Base-by-base conservation (phyloP, 2,888 invertebrate genomes). In the Mystacides longicornis region DNA sequence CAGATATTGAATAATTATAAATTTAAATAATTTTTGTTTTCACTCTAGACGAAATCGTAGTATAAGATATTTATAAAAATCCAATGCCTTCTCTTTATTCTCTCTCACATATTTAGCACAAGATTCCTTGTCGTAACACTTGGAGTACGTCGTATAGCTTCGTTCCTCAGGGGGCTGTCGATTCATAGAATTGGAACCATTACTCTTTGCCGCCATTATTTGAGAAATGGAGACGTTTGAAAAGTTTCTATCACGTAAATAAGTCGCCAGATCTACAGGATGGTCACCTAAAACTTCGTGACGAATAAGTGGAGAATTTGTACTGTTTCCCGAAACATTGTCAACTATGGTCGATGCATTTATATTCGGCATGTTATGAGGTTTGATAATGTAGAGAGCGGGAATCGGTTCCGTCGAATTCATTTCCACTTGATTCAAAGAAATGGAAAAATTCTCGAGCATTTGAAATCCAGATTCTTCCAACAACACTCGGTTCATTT, bases 51-150 rank as follows among this genome's bases (percentile, higher is more conserved):
- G 68, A 33, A 77, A 60, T 57, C 77, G 77, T 2, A 76, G 73
- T 63, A 75, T 77, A 3, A 77, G 72, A 59, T 75, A 76, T 66
- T 74, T 77, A 63, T 77, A 77, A 63, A 76, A 77, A 60, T 77
- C 75, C 47, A 77, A 65, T 11, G 77, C 77, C 64, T 73, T 75
- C 60, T 75, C 75, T 54, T 65, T 71, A 58, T 77, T 72, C 59
- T 74, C 70, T 0, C 71, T 71, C 1, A 66, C 69, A 49, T 69
- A 72, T 51, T 69, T 72, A 16, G 71, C 67, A 55, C 76, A 59
- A 3, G 57, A 59, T 19, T 59, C 57, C 21, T 59, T 59, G 51
- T 59, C 55, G 42, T 47, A 51, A 27, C 59, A 59, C 31, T 42
- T 54, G n/a, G 52, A 42, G 16, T 22, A 51, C 7, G 46, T 45